Conservation (phyloP, 2,888 invertebrate species). For the Bimastos eiseni region DNA sequence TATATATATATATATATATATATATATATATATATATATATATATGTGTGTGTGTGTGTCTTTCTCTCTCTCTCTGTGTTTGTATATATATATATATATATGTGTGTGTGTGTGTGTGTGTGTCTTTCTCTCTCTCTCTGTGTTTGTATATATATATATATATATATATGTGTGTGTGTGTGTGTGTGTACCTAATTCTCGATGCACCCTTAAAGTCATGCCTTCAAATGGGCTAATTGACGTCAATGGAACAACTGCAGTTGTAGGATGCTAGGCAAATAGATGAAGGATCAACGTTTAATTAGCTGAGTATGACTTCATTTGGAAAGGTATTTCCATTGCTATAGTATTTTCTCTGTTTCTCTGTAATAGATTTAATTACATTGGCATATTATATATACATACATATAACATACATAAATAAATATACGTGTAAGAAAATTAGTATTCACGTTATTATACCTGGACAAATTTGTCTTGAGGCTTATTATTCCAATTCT, state of each 20-base stretch:
- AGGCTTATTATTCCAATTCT: too few species aligned
- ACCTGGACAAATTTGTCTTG: not conserved
- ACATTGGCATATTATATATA: not conserved
- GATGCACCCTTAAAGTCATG: not conserved
- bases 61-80: too few species aligned
- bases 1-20: too few species aligned
- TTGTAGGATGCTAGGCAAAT: not conserved
- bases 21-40: too few species aligned
- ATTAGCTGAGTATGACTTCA: not conserved
- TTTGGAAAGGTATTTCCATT: not conserved
- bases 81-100: too few species aligned
- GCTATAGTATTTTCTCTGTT: constrained; percentile 13
- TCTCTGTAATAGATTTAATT: not conserved
- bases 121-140: too few species aligned
- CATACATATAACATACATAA: too few species aligned
- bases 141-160: too few species aligned
- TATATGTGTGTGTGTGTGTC: too few species aligned
- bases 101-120: too few species aligned
- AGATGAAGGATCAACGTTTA: not conserved
- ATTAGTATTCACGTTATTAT: not conserved
- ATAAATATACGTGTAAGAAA: too few species aligned
- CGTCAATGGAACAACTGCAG: not conserved
- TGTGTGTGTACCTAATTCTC: not conserved
- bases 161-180: too few species aligned
- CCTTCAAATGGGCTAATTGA: not conserved